Conservation (phyloP, 1,140 invertebrate species). For the Conus betulinus region DNA sequence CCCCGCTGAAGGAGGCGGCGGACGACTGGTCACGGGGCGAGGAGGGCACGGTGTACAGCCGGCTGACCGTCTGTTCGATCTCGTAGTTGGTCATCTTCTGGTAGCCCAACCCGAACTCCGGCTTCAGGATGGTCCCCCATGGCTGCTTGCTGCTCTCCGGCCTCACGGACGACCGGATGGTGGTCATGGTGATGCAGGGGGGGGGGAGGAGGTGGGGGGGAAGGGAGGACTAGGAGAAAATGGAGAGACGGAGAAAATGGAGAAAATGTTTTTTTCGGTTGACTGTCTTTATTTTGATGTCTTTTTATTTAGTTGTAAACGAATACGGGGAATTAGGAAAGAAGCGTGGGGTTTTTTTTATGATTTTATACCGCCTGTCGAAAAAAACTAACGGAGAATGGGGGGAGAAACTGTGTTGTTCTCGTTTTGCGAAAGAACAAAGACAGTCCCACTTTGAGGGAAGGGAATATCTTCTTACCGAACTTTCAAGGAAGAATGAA, state of each 20-base stretch:
- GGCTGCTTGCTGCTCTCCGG: conserved; percentile 66
- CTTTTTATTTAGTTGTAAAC: no score
- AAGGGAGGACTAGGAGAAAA: neutral
- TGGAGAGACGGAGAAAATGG: neutral
- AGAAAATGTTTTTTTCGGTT: no score
- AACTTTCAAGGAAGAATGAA: no score
- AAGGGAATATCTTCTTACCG: no score
- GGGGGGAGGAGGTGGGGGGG: neutral
- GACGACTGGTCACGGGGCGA: conserved; percentile 46
- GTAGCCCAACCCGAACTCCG: conserved; percentile 71
- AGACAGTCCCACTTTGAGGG: no score
- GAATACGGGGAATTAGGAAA: no score
- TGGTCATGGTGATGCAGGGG: conserved; percentile 48
- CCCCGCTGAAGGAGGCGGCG: neutral
- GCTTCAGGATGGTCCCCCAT: conserved; percentile 73
- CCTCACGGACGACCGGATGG: conserved; percentile 66
- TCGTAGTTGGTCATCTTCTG: conserved; percentile 74
- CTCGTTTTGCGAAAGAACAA: no score
- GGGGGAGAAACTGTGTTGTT: no score
- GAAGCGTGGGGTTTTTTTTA: no score
- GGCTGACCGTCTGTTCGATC: conserved; percentile 66
- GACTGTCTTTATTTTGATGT: no score
- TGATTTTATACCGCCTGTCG: no score
- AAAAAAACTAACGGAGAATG: no score
- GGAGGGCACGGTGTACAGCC: conserved; percentile 58